phyloP scores from a whole-genome alignment of 2,888 invertebrate genomes.

The Melieria crassipennis region DNA sequence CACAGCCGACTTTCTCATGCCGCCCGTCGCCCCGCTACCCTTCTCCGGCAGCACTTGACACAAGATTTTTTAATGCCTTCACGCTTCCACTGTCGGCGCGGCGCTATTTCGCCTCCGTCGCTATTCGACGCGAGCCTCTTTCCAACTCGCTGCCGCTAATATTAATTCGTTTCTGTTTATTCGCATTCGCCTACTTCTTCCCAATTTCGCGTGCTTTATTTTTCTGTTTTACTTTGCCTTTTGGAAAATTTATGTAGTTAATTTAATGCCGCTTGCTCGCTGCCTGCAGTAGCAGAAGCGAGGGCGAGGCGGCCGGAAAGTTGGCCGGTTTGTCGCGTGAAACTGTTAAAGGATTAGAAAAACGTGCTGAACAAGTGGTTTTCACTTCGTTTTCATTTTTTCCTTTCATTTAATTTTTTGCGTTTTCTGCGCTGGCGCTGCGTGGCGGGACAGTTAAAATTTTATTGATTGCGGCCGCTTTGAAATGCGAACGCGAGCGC shows the following conservation, averaged over 20 bases:
- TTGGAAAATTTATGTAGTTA: constrained; percentile 21
- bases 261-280: constrained; percentile 20
- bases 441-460: background rate
- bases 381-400: background rate
- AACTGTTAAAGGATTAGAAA: constrained; percentile 17
- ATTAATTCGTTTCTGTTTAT: background rate
- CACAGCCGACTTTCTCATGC: background rate
- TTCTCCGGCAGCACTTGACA: background rate
- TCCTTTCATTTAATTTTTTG: background rate
- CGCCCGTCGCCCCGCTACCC: background rate
- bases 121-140: no score
- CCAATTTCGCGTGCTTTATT: background rate
- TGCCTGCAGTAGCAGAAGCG: background rate
- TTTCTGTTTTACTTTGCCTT: background rate
- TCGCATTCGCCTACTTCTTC: background rate
- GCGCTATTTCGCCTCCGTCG: background rate
- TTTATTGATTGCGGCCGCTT: background rate
- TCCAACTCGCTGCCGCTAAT: no score
- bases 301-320: background rate
- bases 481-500: no score
- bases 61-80: background rate
- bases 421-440: background rate
- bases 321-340: background rate
- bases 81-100: background rate
- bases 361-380: constrained; percentile 24